phyloP scores from a whole-genome alignment of 2,797 vertebrate genomes.

The Ceyx erithaca region DNA sequence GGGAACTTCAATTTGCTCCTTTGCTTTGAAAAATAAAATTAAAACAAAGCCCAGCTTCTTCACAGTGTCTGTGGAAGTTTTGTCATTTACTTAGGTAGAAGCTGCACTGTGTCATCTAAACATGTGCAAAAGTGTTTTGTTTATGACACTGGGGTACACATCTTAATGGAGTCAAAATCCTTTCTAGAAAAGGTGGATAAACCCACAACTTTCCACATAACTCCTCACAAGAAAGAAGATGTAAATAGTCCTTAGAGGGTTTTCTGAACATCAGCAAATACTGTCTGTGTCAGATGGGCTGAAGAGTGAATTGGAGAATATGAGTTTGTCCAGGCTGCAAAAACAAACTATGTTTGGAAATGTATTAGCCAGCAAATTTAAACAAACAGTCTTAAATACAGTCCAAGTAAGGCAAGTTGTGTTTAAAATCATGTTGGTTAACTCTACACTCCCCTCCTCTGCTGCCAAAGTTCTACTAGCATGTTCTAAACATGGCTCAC shows the following conservation, averaged over 20 bases:
- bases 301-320: constrained; percentile 37
- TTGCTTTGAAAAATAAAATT: not conserved
- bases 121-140: not conserved
- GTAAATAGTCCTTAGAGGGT: not conserved
- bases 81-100: not conserved
- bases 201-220: not conserved
- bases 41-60: not conserved
- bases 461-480: not conserved
- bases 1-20: not conserved
- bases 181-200: not conserved
- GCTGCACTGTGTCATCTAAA: not conserved
- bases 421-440: constrained; percentile 48
- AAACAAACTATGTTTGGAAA: constrained; percentile 66
- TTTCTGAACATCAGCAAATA: constrained; percentile 38
- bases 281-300: constrained; percentile 1
- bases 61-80: not conserved
- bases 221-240: not conserved
- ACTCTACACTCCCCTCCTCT: not conserved
- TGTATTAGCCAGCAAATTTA: constrained; percentile 53
- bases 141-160: not conserved
- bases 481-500: constrained; percentile 5
- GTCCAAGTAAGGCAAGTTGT: constrained; percentile 50
- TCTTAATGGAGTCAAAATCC: not conserved
- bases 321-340: constrained; percentile 39
- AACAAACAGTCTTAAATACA: constrained; percentile 52